Percentiles rank a stretch among this genome's conserved stretches.
Conservation (phyloP, 2,888 invertebrate genomes). For the Xylota sylvarum region DNA sequence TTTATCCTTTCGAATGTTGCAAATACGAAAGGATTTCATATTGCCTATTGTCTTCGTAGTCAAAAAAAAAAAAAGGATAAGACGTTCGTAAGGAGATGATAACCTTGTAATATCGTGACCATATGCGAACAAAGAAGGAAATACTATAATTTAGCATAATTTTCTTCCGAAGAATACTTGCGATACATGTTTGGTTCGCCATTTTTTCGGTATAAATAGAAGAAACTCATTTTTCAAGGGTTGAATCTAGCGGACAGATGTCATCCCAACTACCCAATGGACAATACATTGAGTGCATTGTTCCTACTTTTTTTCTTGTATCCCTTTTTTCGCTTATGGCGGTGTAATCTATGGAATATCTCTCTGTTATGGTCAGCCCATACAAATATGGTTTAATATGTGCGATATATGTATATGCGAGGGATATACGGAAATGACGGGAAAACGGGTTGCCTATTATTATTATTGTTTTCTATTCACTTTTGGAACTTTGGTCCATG, state of each 20-base stretch:
- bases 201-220: constrained; percentile 48
- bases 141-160: constrained; percentile 75
- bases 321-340: constrained; percentile 34
- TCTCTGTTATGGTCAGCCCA: constrained; percentile 79
- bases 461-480: constrained; percentile 35
- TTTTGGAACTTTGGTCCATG: constrained; percentile 33
- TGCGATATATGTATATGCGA: constrained; percentile 15
- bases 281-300: constrained; percentile 43
- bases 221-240: constrained; percentile 49
- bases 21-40: constrained; percentile 57
- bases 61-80: constrained; percentile 44
- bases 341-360: constrained; percentile 74
- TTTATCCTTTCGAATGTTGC: constrained; percentile 53
- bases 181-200: constrained; percentile 12
- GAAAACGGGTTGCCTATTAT: constrained; percentile 72
- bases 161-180: constrained; percentile 32
- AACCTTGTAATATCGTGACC: constrained; percentile 68
- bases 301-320: constrained; percentile 32
- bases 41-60: constrained; percentile 34
- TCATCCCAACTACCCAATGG: constrained; percentile 59
- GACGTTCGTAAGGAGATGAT: constrained; percentile 65
- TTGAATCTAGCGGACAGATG: constrained; percentile 66
- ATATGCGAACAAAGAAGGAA: constrained; percentile 64
- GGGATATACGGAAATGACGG: constrained; percentile 62
- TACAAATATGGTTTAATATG: constrained; percentile 79